Conservation (phyloP, 1,140 invertebrate species). For the Paramacrobiotus metropolitanus region DNA sequence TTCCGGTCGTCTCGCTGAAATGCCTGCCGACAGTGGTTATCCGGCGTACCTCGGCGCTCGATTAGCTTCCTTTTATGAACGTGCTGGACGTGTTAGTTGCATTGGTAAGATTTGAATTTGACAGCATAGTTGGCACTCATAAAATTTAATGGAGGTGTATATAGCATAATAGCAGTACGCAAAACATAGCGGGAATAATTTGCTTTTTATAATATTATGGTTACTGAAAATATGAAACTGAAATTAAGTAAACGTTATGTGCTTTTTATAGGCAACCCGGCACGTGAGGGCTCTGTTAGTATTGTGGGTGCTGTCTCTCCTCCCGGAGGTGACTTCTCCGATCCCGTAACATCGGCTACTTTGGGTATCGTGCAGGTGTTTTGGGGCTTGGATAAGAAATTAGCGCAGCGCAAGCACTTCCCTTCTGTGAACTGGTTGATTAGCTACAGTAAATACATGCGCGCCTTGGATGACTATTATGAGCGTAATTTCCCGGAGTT, state of each 20-base stretch:
- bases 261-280: slow-evolving; percentile 69
- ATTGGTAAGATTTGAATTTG: background rate
- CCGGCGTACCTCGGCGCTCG: slow-evolving; percentile 94
- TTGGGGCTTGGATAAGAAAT: slow-evolving; percentile 98
- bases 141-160: background rate
- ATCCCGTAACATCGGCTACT: slow-evolving; percentile 96
- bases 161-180: too few species aligned
- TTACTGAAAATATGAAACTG: too few species aligned
- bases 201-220: background rate
- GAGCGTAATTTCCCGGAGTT: slow-evolving; percentile 98
- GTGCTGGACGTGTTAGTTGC: slow-evolving; percentile 70
- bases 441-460: slow-evolving; percentile 95
- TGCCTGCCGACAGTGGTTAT: slow-evolving; percentile 96
- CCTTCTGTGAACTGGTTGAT: slow-evolving; percentile 99
- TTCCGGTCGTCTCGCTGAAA: slow-evolving; percentile 97
- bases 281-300: slow-evolving; percentile 87
- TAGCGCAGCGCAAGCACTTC: slow-evolving; percentile 98
- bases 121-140: background rate
- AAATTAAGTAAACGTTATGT: background rate
- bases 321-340: slow-evolving; percentile 98
- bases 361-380: slow-evolving; percentile 98
- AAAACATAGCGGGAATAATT: too few species aligned
- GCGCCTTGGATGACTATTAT: slow-evolving; percentile 94
- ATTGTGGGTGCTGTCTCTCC: slow-evolving; percentile 99
- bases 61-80: slow-evolving; percentile 95